Conservation (phyloP, 2,797 vertebrate species). For the Chelonia mydas region DNA sequence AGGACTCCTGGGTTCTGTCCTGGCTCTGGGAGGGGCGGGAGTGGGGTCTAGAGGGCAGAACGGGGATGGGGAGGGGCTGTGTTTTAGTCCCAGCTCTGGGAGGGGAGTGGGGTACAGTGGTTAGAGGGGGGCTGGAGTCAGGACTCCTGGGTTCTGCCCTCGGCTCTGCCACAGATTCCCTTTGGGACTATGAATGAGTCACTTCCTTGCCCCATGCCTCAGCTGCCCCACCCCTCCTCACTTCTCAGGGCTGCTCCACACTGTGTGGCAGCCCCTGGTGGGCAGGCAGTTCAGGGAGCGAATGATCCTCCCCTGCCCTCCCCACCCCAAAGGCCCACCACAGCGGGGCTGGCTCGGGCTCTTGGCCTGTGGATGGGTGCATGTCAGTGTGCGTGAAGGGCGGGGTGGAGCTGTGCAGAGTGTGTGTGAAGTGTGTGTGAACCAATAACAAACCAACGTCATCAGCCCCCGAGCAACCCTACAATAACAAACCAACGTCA, state of each 20-base stretch:
- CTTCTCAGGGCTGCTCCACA: background rate
- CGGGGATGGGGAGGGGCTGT: background rate
- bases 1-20: no score
- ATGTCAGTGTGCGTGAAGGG: background rate
- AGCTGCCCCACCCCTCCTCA: background rate
- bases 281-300: background rate
- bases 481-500: no score
- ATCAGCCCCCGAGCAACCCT: no score
- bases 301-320: no score
- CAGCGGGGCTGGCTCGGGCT: no score
- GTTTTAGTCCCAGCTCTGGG: no score
- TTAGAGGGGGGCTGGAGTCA: background rate
- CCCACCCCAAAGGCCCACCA: background rate
- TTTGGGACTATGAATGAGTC: background rate
- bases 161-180: background rate
- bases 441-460: background rate
- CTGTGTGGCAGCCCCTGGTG: background rate
- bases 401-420: no score
- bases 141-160: background rate
- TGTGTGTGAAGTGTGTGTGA: background rate
- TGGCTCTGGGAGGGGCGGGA: no score
- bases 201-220: background rate
- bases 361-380: no score
- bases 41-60: background rate
- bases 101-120: no score